Evolutionary conservation across 2,113 vertebrate species (phyloP).

Genomic region (Chascanopsetta lugubris): DNA sequence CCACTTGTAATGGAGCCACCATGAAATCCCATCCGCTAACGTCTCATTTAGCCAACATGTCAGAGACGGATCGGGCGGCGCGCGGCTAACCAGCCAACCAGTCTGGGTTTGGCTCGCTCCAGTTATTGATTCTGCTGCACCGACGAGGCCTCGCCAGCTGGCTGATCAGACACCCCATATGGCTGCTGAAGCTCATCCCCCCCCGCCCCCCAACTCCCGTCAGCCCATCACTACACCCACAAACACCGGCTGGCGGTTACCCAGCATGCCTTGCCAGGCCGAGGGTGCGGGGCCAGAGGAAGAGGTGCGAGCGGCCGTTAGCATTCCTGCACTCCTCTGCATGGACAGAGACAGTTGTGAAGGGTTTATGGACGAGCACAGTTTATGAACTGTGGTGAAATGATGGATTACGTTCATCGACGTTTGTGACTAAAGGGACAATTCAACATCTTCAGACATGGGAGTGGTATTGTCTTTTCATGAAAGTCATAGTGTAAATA

Average conservation of each 20-base stretch:
- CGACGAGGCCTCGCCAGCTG: slow-evolving; percentile 47
- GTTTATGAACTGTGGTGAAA: not conserved
- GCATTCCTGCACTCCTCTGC: slow-evolving; percentile 34
- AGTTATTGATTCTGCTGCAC: slow-evolving; percentile 36
- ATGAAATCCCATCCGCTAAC: slow-evolving; percentile 9
- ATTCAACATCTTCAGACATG: too few relatives aligned
- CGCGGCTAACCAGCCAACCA: slow-evolving; percentile 33
- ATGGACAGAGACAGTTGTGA: slow-evolving; percentile 19
- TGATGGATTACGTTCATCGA: too few relatives aligned
- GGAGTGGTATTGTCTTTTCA: too few relatives aligned
- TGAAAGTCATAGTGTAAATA: too few relatives aligned
- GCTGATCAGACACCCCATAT: slow-evolving; percentile 37
- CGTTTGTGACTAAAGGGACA: too few relatives aligned
- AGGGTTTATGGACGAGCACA: not conserved
- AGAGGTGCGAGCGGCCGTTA: slow-evolving; percentile 37
- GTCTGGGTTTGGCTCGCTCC: slow-evolving; percentile 43
- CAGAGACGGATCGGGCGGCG: slow-evolving; percentile 25
- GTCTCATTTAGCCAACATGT: slow-evolving; percentile 26
- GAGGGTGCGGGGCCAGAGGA: slow-evolving; percentile 11
- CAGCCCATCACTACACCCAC: slow-evolving; percentile 51
- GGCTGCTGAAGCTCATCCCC: slow-evolving; percentile 32
- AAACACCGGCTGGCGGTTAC: slow-evolving; percentile 38
- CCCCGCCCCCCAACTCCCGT: slow-evolving; percentile 42
- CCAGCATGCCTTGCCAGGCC: slow-evolving; percentile 5
- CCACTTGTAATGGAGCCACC: slow-evolving; percentile 17